Evolutionary conservation across 2,888 invertebrate species (phyloP).

Genomic region (Euplagia quadripunctaria): DNA sequence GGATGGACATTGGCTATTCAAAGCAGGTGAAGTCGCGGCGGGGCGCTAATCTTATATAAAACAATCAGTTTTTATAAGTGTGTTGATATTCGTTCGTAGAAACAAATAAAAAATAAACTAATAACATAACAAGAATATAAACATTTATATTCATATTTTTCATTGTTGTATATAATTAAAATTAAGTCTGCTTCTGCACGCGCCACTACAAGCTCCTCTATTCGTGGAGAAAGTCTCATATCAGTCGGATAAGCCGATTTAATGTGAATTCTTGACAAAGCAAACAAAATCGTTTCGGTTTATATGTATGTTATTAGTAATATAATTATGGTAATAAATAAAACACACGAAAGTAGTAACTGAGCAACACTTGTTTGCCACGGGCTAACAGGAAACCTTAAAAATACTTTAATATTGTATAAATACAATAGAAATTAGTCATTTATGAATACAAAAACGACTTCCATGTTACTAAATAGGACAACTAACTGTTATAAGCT

Average conservation of each 20-base stretch:
- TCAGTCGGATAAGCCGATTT: conserved; percentile 6
- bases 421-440: background rate
- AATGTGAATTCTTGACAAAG: conserved; percentile 14
- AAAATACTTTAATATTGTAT: background rate
- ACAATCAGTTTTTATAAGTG: background rate
- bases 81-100: background rate
- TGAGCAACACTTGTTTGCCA: background rate
- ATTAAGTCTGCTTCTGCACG: background rate
- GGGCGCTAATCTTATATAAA: background rate
- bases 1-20: no score
- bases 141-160: background rate
- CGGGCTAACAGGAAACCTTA: background rate
- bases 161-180: conserved; percentile 1
- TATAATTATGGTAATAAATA: conserved; percentile 5
- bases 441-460: no score
- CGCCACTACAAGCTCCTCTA: background rate
- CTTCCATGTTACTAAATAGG: no score
- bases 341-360: background rate
- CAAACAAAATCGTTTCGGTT: background rate
- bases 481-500: background rate
- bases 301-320: background rate
- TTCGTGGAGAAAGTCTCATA: conserved; percentile 16
- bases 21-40: background rate
- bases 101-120: background rate
- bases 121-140: background rate